Base-by-base conservation (phyloP, 2,888 invertebrate species). In the Plagodis dolabraria region DNA sequence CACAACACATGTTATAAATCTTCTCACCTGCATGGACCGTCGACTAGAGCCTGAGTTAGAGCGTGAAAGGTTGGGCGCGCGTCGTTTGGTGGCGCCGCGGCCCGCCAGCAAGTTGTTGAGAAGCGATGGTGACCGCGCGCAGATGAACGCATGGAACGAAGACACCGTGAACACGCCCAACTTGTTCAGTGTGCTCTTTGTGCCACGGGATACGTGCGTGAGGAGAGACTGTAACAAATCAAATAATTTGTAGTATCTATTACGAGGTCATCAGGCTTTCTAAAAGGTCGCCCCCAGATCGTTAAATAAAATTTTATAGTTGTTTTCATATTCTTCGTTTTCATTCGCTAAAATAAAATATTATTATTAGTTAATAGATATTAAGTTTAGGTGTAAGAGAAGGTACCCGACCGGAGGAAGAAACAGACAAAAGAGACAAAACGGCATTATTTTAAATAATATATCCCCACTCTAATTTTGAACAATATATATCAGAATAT, bases 121-220 rank as follows among this genome's bases (percentile, higher is more conserved):
- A 76, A 98, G 93, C 57, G 98, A 98, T 43, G 99, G 99, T 78
- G 98, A 98, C 68, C 99, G 95, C 60, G 99, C 98, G 88, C 98
- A 98, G 76, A 99, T 98, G 88, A 98, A 98, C 71, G 99, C 99
- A 90, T 99, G 99, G 94, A 99, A 98, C 70, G 98, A 98, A 59
- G 98, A 99, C 73, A 99, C 99, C 54, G 98, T 99, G 94, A 99
- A 99, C 77, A 99, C 98, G 64, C 99, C 99, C 80, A 99, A 94
- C 85, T 98, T 97, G 93, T 98, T 98, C 79, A 99, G 93, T 49
- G 97, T 98, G 80, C 96, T 96, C 94, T 99, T 99, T 71, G 99
- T 98, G 75, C 97, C 96, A 75, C 98, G 96, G 34, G 98, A 98
- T 63, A 98, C 98, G 93, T 98, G 98, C 58, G 98, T 98, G 79